These are phyloP conservation scores for Morone chrysops DNA, from an alignment of 2,113 vertebrate genomes.

Conservation along the genomic window DNA sequence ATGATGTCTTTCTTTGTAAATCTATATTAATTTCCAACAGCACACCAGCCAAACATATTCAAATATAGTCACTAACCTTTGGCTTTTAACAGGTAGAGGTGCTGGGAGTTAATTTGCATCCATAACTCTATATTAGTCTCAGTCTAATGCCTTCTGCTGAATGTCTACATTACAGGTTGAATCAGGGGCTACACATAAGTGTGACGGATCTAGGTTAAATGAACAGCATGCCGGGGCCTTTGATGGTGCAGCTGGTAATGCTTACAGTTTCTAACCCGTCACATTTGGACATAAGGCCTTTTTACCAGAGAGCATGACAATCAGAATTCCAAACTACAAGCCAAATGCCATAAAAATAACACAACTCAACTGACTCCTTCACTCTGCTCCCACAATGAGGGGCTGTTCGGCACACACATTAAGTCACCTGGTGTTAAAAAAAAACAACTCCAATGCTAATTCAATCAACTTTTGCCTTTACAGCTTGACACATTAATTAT, in stretches of 20 bases:
- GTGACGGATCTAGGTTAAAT: slow-evolving; percentile 78
- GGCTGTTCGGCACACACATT: slow-evolving; percentile 41
- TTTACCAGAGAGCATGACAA: slow-evolving; percentile 78
- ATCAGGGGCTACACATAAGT: slow-evolving; percentile 66
- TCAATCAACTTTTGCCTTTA: slow-evolving; percentile 25
- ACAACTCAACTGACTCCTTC: slow-evolving; percentile 63
- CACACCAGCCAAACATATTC: slow-evolving; percentile 19
- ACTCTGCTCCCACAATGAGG: slow-evolving; percentile 46
- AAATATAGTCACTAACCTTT: slow-evolving; percentile 35
- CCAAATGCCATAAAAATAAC: slow-evolving; percentile 81
- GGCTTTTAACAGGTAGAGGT: slow-evolving; percentile 57
- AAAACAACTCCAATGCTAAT: not conserved
- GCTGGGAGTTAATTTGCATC: slow-evolving; percentile 56
- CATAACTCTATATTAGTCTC: slow-evolving; percentile 71
- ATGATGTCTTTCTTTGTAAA: not conserved
- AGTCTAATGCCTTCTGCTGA: slow-evolving; percentile 63
- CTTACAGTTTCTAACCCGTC: slow-evolving; percentile 76
- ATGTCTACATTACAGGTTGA: slow-evolving; percentile 78
- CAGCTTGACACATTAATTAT: slow-evolving; percentile 52
- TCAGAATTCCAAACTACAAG: slow-evolving; percentile 82
- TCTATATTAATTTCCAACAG: slow-evolving; percentile 15
- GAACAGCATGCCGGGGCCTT: slow-evolving; percentile 72
- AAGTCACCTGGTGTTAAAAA: slow-evolving; percentile 31
- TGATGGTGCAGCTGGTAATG: slow-evolving; percentile 83
- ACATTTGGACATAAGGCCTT: slow-evolving; percentile 66